Evolutionary conservation across 1,140 invertebrate genomes (phyloP).

Genomic region (Drosophila sechellia): DNA sequence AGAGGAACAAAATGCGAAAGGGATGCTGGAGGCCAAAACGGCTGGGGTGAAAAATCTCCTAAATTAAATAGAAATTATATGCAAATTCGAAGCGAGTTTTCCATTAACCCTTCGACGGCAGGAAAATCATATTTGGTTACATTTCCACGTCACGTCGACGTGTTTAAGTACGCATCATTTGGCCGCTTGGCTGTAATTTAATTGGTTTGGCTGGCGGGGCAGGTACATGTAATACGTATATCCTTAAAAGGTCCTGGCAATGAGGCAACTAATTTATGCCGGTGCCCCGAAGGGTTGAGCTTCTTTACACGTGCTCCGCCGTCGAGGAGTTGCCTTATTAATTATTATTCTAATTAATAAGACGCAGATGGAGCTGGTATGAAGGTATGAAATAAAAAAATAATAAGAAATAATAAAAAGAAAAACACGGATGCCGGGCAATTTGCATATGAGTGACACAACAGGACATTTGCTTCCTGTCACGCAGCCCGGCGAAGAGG

Average conservation of each 20-base stretch:
- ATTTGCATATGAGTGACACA: slow-evolving; percentile 84
- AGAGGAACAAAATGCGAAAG: slow-evolving; percentile 17
- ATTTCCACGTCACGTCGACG: slow-evolving; percentile 71
- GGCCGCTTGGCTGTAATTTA: slow-evolving; percentile 75
- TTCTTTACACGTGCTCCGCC: slow-evolving; percentile 60
- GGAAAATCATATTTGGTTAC: slow-evolving; percentile 65
- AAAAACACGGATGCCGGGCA: slow-evolving; percentile 49
- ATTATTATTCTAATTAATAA: slow-evolving; percentile 84
- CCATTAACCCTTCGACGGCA: slow-evolving; percentile 63
- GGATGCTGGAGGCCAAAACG: background rate
- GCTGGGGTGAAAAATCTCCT: slow-evolving; percentile 13
- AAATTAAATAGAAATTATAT: slow-evolving; percentile 81
- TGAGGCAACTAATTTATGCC: slow-evolving; percentile 77
- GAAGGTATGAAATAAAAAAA: slow-evolving; percentile 7
- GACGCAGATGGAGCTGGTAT: slow-evolving; percentile 45
- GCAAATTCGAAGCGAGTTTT: slow-evolving; percentile 72
- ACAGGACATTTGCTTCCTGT: slow-evolving; percentile 82
- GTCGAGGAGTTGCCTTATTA: slow-evolving; percentile 76
- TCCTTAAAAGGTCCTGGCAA: slow-evolving; percentile 45
- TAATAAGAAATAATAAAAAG: slow-evolving; percentile 28
- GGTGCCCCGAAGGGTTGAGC: slow-evolving; percentile 21
- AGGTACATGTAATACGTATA: slow-evolving; percentile 18
- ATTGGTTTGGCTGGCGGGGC: slow-evolving; percentile 69
- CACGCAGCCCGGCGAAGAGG: slow-evolving; percentile 49
- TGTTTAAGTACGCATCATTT: slow-evolving; percentile 83